Evolutionary conservation across 1,140 invertebrate genomes (phyloP).

Genomic region (Neodiprion virginianus): DNA sequence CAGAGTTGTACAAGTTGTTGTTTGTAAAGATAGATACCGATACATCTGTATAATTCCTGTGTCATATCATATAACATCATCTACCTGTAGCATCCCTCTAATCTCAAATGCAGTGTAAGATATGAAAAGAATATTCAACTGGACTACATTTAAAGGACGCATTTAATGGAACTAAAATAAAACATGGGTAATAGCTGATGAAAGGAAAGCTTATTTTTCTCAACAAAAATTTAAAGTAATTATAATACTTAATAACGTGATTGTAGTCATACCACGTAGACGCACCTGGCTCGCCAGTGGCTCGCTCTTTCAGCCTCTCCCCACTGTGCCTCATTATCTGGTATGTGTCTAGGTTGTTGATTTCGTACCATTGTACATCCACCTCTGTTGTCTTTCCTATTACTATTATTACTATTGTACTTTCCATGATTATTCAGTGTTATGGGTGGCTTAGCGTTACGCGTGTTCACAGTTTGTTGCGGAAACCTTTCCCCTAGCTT

Average conservation of each 20-base stretch:
- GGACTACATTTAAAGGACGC: too few relatives aligned
- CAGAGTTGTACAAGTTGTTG: too few relatives aligned
- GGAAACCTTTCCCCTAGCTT: slow-evolving; percentile 69
- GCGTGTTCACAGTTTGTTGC: slow-evolving; percentile 51
- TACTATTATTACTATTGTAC: slow-evolving; percentile 44
- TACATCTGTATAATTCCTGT: too few relatives aligned
- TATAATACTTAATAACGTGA: slow-evolving; percentile 52
- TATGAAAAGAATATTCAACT: too few relatives aligned
- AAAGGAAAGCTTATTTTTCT: neutral
- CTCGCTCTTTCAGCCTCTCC: slow-evolving; percentile 61
- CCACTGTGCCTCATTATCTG: slow-evolving; percentile 64
- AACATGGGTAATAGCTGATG: too few relatives aligned
- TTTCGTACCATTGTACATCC: slow-evolving; percentile 28
- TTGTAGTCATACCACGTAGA: slow-evolving; percentile 60
- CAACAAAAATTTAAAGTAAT: slow-evolving; percentile 35
- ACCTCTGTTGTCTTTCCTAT: slow-evolving; percentile 50
- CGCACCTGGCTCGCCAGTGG: slow-evolving; percentile 63
- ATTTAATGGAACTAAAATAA: too few relatives aligned
- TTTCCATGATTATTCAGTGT: slow-evolving; percentile 57
- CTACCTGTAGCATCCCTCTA: too few relatives aligned
- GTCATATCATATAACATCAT: too few relatives aligned
- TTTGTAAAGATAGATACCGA: too few relatives aligned
- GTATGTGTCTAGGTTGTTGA: slow-evolving; percentile 56
- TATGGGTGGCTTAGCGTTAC: slow-evolving; percentile 55
- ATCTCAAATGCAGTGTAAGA: too few relatives aligned